phyloP scores from a whole-genome alignment of 2,113 vertebrate genomes.

The Tauraco erythrolophus region DNA sequence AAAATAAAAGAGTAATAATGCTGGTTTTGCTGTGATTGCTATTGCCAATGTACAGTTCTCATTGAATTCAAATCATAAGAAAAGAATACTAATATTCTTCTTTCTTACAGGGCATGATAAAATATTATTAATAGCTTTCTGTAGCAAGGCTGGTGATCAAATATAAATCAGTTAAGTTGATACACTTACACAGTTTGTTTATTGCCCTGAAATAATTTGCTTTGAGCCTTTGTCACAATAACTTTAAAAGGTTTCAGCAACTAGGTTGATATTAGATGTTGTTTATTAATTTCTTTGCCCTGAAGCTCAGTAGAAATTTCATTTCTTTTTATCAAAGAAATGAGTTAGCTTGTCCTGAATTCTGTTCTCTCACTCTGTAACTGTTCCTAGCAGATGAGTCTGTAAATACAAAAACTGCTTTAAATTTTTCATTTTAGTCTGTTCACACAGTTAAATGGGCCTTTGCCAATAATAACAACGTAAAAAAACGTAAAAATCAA shows the following conservation, averaged over 20 bases:
- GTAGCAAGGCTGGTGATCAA: neutral
- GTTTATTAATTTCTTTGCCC: slow-evolving; percentile 5
- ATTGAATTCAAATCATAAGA: neutral
- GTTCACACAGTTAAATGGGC: neutral
- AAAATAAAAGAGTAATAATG: neutral
- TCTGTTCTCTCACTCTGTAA: neutral
- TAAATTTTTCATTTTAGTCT: neutral
- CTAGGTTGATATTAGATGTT: neutral
- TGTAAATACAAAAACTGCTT: neutral
- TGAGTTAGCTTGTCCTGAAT: neutral
- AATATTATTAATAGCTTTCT: neutral
- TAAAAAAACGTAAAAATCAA: neutral
- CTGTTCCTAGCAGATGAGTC: neutral
- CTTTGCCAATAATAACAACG: neutral
- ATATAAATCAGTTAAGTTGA: neutral
- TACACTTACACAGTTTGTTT: neutral
- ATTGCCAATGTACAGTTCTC: neutral
- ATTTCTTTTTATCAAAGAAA: neutral
- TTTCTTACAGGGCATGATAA: neutral
- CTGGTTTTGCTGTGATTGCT: neutral
- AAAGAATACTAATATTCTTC: neutral
- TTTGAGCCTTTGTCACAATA: neutral
- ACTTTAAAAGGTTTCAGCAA: neutral
- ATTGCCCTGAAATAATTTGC: neutral
- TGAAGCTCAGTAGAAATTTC: neutral